Evolutionary conservation across 2,113 vertebrate species (phyloP).

Genomic region (Pongo pygmaeus): DNA sequence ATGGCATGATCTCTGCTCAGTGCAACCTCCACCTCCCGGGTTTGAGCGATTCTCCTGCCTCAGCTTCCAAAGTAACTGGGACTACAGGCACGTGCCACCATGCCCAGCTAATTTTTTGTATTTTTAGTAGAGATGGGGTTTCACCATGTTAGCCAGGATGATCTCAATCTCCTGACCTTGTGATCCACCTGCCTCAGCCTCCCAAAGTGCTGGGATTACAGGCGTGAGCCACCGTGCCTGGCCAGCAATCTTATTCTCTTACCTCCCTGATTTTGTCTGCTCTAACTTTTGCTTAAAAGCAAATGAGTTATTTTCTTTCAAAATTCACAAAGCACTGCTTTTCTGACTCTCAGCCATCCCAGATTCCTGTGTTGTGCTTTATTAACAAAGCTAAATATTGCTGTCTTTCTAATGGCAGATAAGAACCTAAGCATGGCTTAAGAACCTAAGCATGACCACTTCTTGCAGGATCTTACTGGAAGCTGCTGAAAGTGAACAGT

Average conservation of each 20-base stretch:
- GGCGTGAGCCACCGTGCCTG: fast-evolving
- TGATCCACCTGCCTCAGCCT: too few relatives aligned
- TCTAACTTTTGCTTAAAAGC: not conserved
- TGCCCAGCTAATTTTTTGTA: too few relatives aligned
- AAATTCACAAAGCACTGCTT: not conserved
- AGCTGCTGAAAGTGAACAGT: not conserved
- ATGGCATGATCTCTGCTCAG: too few relatives aligned
- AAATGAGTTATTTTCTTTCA: not conserved
- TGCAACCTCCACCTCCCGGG: too few relatives aligned
- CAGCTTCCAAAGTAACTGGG: too few relatives aligned
- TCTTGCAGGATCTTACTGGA: not conserved
- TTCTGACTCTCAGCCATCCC: not conserved
- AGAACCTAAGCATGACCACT: not conserved
- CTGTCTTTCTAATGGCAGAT: not conserved
- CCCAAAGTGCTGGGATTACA: too few relatives aligned
- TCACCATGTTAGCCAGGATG: too few relatives aligned
- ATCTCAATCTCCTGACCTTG: too few relatives aligned
- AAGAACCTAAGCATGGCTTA: too few relatives aligned
- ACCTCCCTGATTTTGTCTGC: not conserved
- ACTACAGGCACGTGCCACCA: too few relatives aligned
- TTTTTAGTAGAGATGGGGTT: too few relatives aligned
- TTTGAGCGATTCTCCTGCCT: too few relatives aligned
- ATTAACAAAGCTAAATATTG: not conserved
- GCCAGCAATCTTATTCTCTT: not conserved
- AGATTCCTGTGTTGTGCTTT: not conserved